These are phyloP conservation scores for Hydropsyche betteni DNA, from an alignment of 2,888 invertebrate species.

Conservation along the genomic window DNA sequence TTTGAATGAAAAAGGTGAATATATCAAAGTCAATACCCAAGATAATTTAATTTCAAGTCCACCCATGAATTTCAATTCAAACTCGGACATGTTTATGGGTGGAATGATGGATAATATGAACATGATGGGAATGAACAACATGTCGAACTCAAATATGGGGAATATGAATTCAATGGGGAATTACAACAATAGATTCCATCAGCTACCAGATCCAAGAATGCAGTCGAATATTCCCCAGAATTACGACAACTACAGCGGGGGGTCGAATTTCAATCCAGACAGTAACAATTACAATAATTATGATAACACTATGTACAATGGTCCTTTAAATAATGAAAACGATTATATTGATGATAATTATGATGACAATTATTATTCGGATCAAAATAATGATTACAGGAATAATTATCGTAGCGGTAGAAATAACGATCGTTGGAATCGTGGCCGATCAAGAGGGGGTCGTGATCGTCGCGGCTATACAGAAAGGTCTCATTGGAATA, in stretches of 20 bases:
- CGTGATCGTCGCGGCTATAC: slow-evolving; percentile 64
- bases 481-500: slow-evolving; percentile 66
- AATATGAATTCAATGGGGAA: slow-evolving; percentile 55
- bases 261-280: slow-evolving; percentile 49
- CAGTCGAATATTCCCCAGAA: slow-evolving; percentile 67
- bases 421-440: slow-evolving; percentile 47
- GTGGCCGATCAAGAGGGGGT: slow-evolving; percentile 56
- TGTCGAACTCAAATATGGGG: slow-evolving; percentile 55
- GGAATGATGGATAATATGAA: slow-evolving; percentile 53
- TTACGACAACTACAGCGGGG: slow-evolving; percentile 59
- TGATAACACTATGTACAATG: slow-evolving; percentile 57
- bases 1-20: slow-evolving; percentile 68
- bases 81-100: slow-evolving; percentile 54
- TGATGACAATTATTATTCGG: slow-evolving; percentile 59
- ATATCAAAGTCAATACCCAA: slow-evolving; percentile 63
- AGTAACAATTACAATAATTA: slow-evolving; percentile 37
- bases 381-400: slow-evolving; percentile 53
- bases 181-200: slow-evolving; percentile 58
- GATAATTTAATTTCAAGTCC: slow-evolving; percentile 63
- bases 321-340: slow-evolving; percentile 56
- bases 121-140: slow-evolving; percentile 59
- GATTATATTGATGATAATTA: slow-evolving; percentile 56
- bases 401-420: slow-evolving; percentile 49
- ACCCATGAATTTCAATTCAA: slow-evolving; percentile 59
- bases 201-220: slow-evolving; percentile 66